Conservation (phyloP, 2,797 vertebrate species). For the Acrocephalus scirpaceus region DNA sequence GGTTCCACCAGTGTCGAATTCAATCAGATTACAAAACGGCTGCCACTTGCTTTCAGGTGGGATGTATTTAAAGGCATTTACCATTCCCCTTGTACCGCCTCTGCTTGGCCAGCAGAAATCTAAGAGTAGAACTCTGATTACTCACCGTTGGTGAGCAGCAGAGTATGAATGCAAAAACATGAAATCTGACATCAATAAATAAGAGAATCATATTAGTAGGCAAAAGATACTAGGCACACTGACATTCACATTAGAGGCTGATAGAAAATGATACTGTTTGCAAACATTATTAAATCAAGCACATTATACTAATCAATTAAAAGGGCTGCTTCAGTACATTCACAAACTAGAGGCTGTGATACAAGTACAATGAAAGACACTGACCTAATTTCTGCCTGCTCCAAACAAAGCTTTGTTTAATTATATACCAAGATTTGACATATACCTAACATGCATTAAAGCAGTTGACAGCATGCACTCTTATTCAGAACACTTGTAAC, state of each 20-base stretch:
- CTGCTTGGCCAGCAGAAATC: not conserved
- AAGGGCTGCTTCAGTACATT: not conserved
- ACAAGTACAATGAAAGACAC: not conserved
- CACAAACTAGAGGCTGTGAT: not conserved
- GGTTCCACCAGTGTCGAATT: not conserved
- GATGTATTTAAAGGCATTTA: not conserved
- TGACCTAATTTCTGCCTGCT: not conserved
- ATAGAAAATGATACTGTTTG: not conserved
- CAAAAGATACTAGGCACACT: not conserved
- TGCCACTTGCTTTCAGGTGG: not conserved
- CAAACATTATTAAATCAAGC: not conserved
- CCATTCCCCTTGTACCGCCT: fast-evolving
- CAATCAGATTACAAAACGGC: not conserved
- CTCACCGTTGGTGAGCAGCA: fast-evolving
- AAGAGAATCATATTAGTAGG: not conserved
- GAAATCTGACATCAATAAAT: not conserved
- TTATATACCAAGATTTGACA: not conserved
- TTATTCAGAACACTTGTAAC: not conserved
- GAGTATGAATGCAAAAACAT: not conserved
- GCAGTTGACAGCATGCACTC: not conserved
- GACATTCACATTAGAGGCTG: not conserved
- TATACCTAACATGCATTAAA: not conserved
- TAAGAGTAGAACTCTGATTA: not conserved
- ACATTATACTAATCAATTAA: not conserved
- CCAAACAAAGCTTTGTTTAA: not conserved